These are phyloP conservation scores for Bufo gargarizans DNA, from an alignment of 2,113 vertebrate species.

Conservation along the genomic window DNA sequence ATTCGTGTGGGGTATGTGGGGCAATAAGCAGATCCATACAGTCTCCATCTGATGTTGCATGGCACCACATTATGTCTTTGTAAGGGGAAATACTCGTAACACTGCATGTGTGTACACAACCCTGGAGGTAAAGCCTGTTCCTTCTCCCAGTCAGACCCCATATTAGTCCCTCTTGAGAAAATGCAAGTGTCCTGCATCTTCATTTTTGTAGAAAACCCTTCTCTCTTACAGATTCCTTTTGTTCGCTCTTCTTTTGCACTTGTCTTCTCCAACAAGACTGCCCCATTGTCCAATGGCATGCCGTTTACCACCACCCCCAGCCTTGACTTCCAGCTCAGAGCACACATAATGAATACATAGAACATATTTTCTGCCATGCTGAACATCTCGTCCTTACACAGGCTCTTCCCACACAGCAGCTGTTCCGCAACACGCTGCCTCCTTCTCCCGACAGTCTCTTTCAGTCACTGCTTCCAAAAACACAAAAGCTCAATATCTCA, in stretches of 20 bases:
- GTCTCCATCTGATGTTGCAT: too few relatives aligned
- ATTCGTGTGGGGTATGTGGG: too few relatives aligned
- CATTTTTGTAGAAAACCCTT: not conserved
- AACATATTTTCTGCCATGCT: slow-evolving; percentile 50
- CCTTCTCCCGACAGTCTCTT: slow-evolving; percentile 50
- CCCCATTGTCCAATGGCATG: not conserved
- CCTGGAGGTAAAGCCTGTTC: not conserved
- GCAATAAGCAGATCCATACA: too few relatives aligned
- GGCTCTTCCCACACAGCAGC: slow-evolving; percentile 57
- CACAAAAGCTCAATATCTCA: slow-evolving; percentile 39
- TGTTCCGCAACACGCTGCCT: slow-evolving; percentile 51
- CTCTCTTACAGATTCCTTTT: not conserved
- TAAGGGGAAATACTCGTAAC: too few relatives aligned
- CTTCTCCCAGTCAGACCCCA: not conserved
- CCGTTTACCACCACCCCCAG: not conserved
- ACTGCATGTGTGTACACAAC: too few relatives aligned
- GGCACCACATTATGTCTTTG: too few relatives aligned
- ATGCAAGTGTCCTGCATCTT: not conserved
- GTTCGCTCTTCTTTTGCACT: not conserved
- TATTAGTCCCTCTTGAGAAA: not conserved
- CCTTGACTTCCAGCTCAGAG: not conserved
- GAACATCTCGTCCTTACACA: slow-evolving; percentile 45
- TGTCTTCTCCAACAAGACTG: not conserved
- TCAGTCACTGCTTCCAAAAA: slow-evolving; percentile 56
- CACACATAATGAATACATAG: slow-evolving; percentile 25